Conservation (phyloP, 92 coral and sea anemone genomes). For the Palythoa caribaeorum region DNA sequence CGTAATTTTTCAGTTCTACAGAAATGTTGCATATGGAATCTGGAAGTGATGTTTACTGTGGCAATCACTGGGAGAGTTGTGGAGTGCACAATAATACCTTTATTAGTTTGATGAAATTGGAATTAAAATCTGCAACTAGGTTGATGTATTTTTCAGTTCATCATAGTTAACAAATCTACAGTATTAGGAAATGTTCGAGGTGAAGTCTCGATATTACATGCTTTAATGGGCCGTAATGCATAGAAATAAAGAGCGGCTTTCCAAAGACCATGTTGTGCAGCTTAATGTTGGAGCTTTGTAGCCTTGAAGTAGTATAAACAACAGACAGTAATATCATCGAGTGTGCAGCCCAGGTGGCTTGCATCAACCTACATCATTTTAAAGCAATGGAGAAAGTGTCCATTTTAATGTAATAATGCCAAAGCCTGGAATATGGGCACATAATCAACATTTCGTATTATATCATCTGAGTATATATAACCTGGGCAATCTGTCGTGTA, state of each 20-base stretch:
- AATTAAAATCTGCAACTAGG: too few relatives aligned
- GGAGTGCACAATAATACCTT: too few relatives aligned
- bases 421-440: not conserved
- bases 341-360: conserved; percentile 26
- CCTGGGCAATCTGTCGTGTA: not conserved
- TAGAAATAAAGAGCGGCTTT: conserved; percentile 1
- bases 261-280: conserved; percentile 41
- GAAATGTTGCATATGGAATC: too few relatives aligned
- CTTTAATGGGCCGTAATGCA: not conserved
- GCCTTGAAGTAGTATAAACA: conserved; percentile 14
- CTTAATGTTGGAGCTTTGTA: conserved; percentile 46
- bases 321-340: not conserved
- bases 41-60: too few relatives aligned
- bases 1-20: too few relatives aligned
- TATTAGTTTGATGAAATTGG: too few relatives aligned
- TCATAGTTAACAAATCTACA: not conserved
- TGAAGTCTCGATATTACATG: not conserved
- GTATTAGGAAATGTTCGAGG: not conserved
- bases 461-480: not conserved
- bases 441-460: not conserved
- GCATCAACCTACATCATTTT: not conserved
- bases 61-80: too few relatives aligned
- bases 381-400: not conserved
- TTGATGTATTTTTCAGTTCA: too few relatives aligned
- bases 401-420: not conserved